Evolutionary conservation across 1,140 invertebrate species (phyloP), one percentile per base, ranked within the genome.

Genomic region (Rhynchophorus ferrugineus): DNA sequence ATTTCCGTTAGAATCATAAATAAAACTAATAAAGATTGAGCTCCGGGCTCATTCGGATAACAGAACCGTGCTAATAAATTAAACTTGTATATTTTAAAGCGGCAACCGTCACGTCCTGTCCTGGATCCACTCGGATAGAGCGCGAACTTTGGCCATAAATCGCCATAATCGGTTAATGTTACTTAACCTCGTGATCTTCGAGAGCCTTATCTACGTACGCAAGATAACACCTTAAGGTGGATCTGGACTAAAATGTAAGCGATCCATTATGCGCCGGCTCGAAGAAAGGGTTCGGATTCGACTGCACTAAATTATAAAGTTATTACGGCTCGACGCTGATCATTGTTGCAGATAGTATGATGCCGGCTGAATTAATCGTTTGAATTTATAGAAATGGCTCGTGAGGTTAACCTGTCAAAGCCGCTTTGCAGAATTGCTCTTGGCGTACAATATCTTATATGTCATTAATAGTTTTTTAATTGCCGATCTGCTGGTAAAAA

Each of bases 91-190:
- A n/a, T n/a, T n/a, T n/a, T n/a, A n/a, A n/a, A n/a, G n/a, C n/a
- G n/a, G n/a, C n/a, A n/a, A n/a, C n/a, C n/a, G n/a, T n/a, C n/a
- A n/a, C n/a, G n/a, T n/a, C n/a, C n/a, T n/a, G n/a, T n/a, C n/a
- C n/a, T n/a, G n/a, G n/a, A n/a, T n/a, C n/a, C n/a, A n/a, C n/a
- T n/a, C n/a, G n/a, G n/a, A n/a, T 53, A 61, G 44, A 17, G 18
- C n/a, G n/a, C 24, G 5, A 29, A 29, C 24, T 29, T 29, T 29
- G 24, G 5, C 44, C 44, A 55, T 61, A 57, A 62, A 63, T 61
- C 56, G 59, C 56, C 59, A 63, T 62, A 63, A 65, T 64, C 65
- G 63, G 65, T 65, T 67, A 67, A 67, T 67, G 65, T 65, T 65
- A 57, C 61, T 65, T 67, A 65, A 67, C 65, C 65, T 67, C 50